Evolutionary conservation across 2,888 invertebrate genomes (phyloP).

Genomic region (Diloba caeruleocephala): DNA sequence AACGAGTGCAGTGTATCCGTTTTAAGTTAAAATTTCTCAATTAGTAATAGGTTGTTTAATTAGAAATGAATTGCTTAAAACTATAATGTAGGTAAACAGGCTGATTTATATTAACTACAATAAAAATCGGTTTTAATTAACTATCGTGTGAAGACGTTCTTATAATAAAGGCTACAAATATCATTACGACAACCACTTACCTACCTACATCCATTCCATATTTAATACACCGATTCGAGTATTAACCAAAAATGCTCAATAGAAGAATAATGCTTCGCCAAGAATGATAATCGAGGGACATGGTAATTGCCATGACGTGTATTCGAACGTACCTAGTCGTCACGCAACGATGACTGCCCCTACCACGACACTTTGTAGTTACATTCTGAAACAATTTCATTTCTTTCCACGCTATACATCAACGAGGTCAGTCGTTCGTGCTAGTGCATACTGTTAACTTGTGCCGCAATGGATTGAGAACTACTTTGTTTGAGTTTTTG

Average conservation of each 20-base stretch:
- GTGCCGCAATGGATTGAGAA: constrained; percentile 74
- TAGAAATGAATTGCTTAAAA: neutral
- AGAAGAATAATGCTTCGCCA: constrained; percentile 64
- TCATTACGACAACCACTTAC: neutral
- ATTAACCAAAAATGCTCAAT: constrained; percentile 57
- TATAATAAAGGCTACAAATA: neutral
- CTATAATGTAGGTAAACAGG: no score
- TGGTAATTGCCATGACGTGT: constrained; percentile 80
- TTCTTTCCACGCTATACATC: constrained; percentile 62
- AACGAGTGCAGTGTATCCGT: neutral
- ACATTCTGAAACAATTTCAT: constrained; percentile 58
- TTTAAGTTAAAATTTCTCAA: neutral
- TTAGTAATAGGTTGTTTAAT: no score
- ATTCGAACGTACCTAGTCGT: constrained; percentile 68
- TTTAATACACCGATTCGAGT: constrained; percentile 22
- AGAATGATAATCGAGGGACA: constrained; percentile 75
- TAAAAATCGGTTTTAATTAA: no score
- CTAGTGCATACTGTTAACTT: constrained; percentile 60
- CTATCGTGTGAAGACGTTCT: no score
- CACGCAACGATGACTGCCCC: constrained; percentile 81
- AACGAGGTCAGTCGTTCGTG: constrained; percentile 59
- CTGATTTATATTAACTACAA: no score
- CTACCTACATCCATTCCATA: constrained; percentile 8
- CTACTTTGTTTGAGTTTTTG: constrained; percentile 54
- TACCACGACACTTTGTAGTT: constrained; percentile 74